Base-by-base conservation (phyloP, 1,140 invertebrate species). In the Dinoponera quadriceps region DNA sequence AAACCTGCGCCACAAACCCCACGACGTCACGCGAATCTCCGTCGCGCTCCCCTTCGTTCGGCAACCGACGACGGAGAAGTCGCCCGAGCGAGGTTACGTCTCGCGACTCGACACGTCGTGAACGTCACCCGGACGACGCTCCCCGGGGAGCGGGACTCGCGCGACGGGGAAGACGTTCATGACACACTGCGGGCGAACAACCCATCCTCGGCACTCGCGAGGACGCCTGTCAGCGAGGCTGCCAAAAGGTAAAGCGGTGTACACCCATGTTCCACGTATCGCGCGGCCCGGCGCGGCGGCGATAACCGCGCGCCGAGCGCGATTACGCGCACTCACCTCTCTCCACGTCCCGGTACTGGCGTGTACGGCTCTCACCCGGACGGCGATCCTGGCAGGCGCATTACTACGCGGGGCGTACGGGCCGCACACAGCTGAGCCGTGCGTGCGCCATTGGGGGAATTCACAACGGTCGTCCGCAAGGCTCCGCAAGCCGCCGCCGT, bases 361-460 rank as follows among this genome's bases (percentile, higher is more conserved):
- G 55, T 72, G 27, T 27, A n/a, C n/a, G n/a, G 90, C 75, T 68
- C 62, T 91, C 65, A 89, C 84, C 88, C 60, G 54, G 80, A 88
- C 88, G 90, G 89, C 90, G 91, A 78, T 78, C 86, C 85, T 82
- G 80, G 84, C 88, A 91, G 90, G 86, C 87, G 83, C 91, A 92
- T 92, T 87, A 86, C 86, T 83, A 81, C 80, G 77, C 84, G 83
- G 81, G 85, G 83, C 71, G 84, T 81, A 89, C 66, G 81, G 25
- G 44, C 82, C 60, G 72, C 85, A 84, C 85, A 91, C 91, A 92
- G 91, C 92, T 93, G 91, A 93, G 92, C 90, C 85, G 91, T 92
- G 90, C 81, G 84, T 92, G 91, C 91, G 91, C 91, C 92, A 93
- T 93, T 93, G 83, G 85, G 84, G 88, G 88, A 89, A 91, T 84